Base-by-base conservation (phyloP, 2,113 vertebrate genomes). In the Plectropomus leopardus region DNA sequence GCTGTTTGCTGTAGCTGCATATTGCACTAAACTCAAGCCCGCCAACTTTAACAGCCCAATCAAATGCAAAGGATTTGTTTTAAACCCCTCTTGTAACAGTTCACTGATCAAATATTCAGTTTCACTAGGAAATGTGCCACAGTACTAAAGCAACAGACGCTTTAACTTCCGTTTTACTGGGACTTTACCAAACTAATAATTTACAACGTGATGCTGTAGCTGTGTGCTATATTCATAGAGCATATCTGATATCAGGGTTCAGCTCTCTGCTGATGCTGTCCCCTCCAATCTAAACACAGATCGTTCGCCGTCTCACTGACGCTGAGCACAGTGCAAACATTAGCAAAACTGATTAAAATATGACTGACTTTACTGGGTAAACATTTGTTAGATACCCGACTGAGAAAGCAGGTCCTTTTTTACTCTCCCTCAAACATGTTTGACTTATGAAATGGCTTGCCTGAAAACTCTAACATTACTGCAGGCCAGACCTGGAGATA, bases 331-430 rank as follows among this genome's bases (percentile, higher is more conserved):
- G 28, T 53, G 59, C 71, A 88, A 87, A 83, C 83, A 70, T 61
- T 48, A 67, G 66, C 34, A 60, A 73, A 84, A 40, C 32, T 47
- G 44, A 76, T 89, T 82, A 61, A 36, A 76, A 30, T 76, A 55
- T 78, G 59, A 80, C 63, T 66, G 66, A 66, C 66, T 71, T 67
- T 26, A n/a, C 48, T 54, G 40, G 36, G 32, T 45, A 86, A 88
- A 88, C 58, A 74, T 65, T 83, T 68, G 54, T 42, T 50, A 47
- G 55, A 71, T 71, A 68, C 59, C 26, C 10, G 24, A 72, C 55
- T 26, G 74, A 58, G 57, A 24, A 57, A 78, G 28, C 21, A 23
- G 7, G 36, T 45, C 30, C 24, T 28, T 4, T 61, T 32, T 72
- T 36, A 75, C 21, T 34, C 21, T 80, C 9, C 14, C 44, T 64